Evolutionary conservation across 2,113 vertebrate genomes (phyloP).

Genomic region (Lamprotornis superbus): DNA sequence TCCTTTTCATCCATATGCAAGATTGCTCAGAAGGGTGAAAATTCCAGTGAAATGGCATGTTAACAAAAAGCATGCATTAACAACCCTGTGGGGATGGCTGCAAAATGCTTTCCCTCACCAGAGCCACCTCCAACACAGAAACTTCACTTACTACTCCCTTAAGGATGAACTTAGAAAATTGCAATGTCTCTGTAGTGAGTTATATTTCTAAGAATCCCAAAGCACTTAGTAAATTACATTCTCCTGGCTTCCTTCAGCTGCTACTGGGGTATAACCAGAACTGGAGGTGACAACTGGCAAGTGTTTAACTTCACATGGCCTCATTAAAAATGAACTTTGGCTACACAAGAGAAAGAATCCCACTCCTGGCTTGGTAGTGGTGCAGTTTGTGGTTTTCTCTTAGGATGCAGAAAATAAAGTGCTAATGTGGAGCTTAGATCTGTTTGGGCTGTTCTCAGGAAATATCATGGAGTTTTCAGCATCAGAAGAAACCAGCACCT

Average conservation of each 20-base stretch:
- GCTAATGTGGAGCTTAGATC: neutral
- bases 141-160: neutral
- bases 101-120: constrained; percentile 30
- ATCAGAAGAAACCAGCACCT: neutral
- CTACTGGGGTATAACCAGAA: neutral
- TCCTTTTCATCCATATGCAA: neutral
- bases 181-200: neutral
- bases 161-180: neutral
- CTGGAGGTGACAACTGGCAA: neutral
- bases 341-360: neutral
- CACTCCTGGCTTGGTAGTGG: neutral
- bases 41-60: neutral
- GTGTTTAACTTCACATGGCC: neutral
- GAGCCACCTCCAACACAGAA: neutral
- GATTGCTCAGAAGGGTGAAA: constrained; percentile 47
- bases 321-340: neutral
- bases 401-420: neutral
- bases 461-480: neutral
- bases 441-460: neutral
- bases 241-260: neutral
- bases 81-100: constrained; percentile 1
- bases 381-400: neutral
- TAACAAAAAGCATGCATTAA: constrained; percentile 16
- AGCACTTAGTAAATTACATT: neutral
- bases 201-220: neutral